A percentile compares a stretch with the other conserved stretches of the same genome.
These are phyloP conservation scores for Probaryconus sp. DNA, from an alignment of 1,140 invertebrate species.

Conservation along the genomic window DNA sequence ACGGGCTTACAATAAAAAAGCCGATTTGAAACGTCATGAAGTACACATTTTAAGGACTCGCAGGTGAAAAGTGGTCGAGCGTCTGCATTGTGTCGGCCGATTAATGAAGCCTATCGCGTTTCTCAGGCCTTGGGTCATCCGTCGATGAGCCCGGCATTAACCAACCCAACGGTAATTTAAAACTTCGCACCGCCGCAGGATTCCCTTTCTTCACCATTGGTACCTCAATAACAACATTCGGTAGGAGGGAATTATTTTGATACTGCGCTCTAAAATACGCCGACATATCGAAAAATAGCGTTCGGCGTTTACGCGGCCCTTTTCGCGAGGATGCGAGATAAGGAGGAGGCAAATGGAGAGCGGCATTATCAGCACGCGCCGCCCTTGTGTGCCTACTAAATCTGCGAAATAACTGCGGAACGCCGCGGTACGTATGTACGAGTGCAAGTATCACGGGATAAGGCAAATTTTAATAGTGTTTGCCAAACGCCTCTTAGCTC, in stretches of 20 bases:
- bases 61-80: conserved; percentile 26
- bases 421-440: conserved; percentile 26
- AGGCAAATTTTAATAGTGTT: conserved; percentile 71
- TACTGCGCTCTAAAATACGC: conserved; percentile 25
- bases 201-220: conserved; percentile 5
- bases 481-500: conserved; percentile 58
- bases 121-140: conserved; percentile 26
- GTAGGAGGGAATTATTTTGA: conserved; percentile 7
- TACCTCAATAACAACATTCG: conserved; percentile 36
- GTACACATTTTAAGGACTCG: conserved; percentile 3
- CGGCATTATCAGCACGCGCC: conserved; percentile 76
- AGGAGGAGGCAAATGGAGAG: conserved; percentile 60
- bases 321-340: conserved; percentile 42
- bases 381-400: conserved; percentile 77
- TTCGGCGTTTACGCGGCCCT: conserved; percentile 34
- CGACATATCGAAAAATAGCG: conserved; percentile 50
- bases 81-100: conserved; percentile 29
- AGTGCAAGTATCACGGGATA: conserved; percentile 29
- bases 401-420: conserved; percentile 69
- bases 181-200: conserved; percentile 17
- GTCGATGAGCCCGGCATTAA: conserved; percentile 16
- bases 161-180: conserved; percentile 18
- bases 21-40: conserved; percentile 16
- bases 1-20: neutral
- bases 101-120: conserved; percentile 47